Evolutionary conservation across 2,797 vertebrate species (phyloP).

Genomic region (Limosa lapponica): DNA sequence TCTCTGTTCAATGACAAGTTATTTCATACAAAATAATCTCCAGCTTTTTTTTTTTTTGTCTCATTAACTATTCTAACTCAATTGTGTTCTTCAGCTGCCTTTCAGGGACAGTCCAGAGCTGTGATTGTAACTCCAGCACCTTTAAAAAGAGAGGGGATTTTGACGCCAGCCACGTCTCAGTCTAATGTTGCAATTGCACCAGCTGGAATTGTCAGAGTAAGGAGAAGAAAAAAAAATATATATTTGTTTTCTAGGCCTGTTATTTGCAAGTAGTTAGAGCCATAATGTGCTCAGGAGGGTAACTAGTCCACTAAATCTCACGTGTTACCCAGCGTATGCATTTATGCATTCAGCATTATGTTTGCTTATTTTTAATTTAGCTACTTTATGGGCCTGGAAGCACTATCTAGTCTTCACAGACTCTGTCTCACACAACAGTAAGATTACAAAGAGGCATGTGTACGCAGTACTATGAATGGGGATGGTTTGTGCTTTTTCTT

Average conservation of each 20-base stretch:
- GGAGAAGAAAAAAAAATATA: slow-evolving; percentile 26
- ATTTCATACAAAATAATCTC: not conserved
- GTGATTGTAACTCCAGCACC: slow-evolving; percentile 89
- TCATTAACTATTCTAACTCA: slow-evolving; percentile 35
- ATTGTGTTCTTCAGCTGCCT: slow-evolving; percentile 79
- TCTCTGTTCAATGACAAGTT: not conserved
- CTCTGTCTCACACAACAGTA: not conserved
- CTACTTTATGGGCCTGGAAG: not conserved
- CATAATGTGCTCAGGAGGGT: not conserved
- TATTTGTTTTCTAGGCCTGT: slow-evolving; percentile 31
- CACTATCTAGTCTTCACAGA: not conserved
- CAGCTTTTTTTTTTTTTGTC: not conserved
- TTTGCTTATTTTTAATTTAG: not conserved
- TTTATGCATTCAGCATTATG: not conserved
- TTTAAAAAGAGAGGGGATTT: slow-evolving; percentile 87
- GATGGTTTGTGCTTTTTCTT: not conserved
- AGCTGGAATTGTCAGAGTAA: slow-evolving; percentile 86
- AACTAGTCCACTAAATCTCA: not conserved
- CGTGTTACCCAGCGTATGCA: not conserved
- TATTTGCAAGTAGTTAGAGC: slow-evolving; percentile 24
- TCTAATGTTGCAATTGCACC: slow-evolving; percentile 87
- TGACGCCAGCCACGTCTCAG: slow-evolving; percentile 80
- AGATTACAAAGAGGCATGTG: not conserved
- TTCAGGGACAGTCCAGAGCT: slow-evolving; percentile 85
- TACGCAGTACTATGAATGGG: not conserved